Conservation (phyloP, 2,113 vertebrate genomes). For the Macrotis lagotis region DNA sequence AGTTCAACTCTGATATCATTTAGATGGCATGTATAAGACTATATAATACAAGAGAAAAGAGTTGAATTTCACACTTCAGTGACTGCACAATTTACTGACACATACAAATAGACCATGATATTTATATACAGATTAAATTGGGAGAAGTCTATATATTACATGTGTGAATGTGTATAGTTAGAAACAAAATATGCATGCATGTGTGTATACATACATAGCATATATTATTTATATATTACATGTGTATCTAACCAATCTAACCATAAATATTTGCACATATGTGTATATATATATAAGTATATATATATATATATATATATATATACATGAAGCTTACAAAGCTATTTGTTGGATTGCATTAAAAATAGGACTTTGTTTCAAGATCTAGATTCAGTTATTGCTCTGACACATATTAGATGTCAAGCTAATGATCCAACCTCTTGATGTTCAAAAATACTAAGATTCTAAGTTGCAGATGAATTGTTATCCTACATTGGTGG, state of each 20-base stretch:
- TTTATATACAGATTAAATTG: neutral
- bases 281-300: neutral
- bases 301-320: neutral
- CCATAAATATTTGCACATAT: too few species aligned
- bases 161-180: neutral
- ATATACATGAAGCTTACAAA: neutral
- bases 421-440: neutral
- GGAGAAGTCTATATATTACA: neutral
- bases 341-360: neutral
- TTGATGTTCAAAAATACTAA: neutral
- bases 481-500: neutral
- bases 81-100: neutral
- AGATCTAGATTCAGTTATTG: neutral
- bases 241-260: too few species aligned
- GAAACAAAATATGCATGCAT: neutral
- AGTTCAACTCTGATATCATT: slow-evolving; percentile 18
- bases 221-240: slow-evolving; percentile 4
- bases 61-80: neutral
- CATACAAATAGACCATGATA: neutral
- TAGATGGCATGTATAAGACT: neutral
- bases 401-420: neutral
- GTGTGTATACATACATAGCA: neutral
- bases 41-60: neutral
- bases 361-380: neutral
- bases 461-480: neutral